These are phyloP conservation scores for Loris lydekkerianus DNA, from an alignment of 2,797 vertebrate species.

Conservation along the genomic window DNA sequence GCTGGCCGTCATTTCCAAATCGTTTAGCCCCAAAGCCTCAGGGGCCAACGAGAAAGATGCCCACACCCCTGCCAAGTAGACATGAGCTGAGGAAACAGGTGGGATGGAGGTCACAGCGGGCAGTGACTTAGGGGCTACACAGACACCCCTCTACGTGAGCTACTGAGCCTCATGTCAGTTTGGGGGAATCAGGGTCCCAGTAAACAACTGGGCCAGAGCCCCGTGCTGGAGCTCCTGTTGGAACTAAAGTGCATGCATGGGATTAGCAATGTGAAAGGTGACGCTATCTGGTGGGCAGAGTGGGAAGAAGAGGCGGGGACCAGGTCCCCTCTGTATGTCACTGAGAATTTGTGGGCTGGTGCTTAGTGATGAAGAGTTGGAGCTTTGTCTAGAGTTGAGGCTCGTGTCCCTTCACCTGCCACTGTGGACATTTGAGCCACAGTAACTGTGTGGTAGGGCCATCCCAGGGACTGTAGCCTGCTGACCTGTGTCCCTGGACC, in stretches of 20 bases:
- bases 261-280: too few relatives aligned
- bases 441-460: too few relatives aligned
- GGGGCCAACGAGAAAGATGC: not conserved
- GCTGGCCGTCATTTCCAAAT: not conserved
- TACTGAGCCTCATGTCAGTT: not conserved
- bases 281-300: too few relatives aligned
- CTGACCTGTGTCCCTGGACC: not conserved
- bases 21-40: not conserved
- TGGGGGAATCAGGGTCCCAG: not conserved
- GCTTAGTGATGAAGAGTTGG: fast-evolving
- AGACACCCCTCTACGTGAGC: too few relatives aligned
- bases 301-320: not conserved
- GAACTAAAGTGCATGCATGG: too few relatives aligned
- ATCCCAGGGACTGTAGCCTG: not conserved
- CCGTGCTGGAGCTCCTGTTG: fast-evolving
- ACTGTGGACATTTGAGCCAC: too few relatives aligned
- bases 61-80: too few relatives aligned
- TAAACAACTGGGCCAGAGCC: not conserved
- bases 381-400: not conserved
- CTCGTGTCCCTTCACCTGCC: fast-evolving
- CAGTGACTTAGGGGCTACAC: too few relatives aligned
- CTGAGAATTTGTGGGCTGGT: not conserved
- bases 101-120: not conserved
- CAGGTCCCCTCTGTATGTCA: fast-evolving
- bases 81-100: fast-evolving